Conservation (phyloP, 2,113 vertebrate genomes). For the Aptenodytes forsteri region DNA sequence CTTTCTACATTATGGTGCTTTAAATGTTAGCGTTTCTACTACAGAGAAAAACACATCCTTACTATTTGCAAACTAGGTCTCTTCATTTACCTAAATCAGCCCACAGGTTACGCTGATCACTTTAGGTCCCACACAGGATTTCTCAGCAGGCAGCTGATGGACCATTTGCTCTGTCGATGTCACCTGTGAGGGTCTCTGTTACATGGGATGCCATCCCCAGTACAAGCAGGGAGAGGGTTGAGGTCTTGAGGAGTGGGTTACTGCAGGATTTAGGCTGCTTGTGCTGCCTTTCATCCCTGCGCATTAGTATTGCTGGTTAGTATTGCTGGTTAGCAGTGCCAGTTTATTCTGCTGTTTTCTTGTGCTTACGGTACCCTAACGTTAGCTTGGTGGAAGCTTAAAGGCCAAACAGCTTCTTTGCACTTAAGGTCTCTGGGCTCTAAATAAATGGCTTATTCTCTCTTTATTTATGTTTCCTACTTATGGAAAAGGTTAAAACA, state of each 20-base stretch:
- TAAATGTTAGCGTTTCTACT: neutral
- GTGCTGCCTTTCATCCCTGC: neutral
- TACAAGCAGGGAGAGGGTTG: neutral
- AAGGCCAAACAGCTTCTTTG: neutral
- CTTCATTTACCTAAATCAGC: neutral
- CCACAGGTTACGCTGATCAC: neutral
- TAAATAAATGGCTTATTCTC: neutral
- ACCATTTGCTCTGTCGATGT: rapidly evolving
- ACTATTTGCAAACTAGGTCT: neutral
- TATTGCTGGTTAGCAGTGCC: rapidly evolving
- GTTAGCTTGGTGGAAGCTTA: too few species aligned
- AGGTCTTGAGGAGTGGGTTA: neutral
- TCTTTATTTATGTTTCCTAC: neutral
- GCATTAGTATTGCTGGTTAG: rapidly evolving
- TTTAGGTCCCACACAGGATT: rapidly evolving
- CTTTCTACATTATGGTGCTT: neutral
- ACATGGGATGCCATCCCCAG: rapidly evolving
- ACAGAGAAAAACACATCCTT: neutral
- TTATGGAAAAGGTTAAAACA: rapidly evolving
- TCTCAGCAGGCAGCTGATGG: neutral
- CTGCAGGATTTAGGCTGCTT: neutral
- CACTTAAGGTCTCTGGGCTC: neutral
- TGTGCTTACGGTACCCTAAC: rapidly evolving
- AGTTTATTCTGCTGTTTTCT: rapidly evolving
- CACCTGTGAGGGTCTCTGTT: neutral